Conservation (phyloP, 2,888 invertebrate genomes). For the Apotomis turbidana region DNA sequence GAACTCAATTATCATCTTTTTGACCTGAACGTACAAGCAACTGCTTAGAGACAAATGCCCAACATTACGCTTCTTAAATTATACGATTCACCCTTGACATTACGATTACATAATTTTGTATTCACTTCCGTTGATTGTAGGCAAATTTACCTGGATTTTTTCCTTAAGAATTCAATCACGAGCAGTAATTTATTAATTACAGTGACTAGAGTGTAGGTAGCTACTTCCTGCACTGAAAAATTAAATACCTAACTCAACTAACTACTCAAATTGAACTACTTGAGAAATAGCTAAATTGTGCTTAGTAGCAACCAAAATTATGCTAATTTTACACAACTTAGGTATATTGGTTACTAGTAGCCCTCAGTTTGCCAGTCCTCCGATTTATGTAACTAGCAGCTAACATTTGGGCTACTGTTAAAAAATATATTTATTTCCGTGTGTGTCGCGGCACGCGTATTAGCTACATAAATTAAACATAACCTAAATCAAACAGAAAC, state of each 20-base stretch:
- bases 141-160: conserved; percentile 25
- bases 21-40: not conserved
- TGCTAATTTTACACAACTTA: too few species aligned
- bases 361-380: too few species aligned
- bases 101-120: conserved; percentile 30
- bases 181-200: conserved; percentile 33
- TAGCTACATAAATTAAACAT: not conserved
- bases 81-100: conserved; percentile 1
- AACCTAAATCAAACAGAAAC: not conserved
- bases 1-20: not conserved
- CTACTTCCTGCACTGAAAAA: conserved; percentile 9
- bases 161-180: conserved; percentile 21
- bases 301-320: too few species aligned
- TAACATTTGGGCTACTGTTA: too few species aligned
- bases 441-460: not conserved
- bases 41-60: not conserved
- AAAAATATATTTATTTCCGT: too few species aligned
- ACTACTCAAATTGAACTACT: too few species aligned
- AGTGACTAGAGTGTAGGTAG: conserved; percentile 19
- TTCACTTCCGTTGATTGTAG: conserved; percentile 36
- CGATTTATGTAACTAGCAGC: too few species aligned
- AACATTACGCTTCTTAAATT: conserved; percentile 1
- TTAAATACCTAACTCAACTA: too few species aligned
- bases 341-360: too few species aligned
- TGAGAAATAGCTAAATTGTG: too few species aligned